Conservation (phyloP, 2,797 vertebrate species). For the Acanthopagrus latus region DNA sequence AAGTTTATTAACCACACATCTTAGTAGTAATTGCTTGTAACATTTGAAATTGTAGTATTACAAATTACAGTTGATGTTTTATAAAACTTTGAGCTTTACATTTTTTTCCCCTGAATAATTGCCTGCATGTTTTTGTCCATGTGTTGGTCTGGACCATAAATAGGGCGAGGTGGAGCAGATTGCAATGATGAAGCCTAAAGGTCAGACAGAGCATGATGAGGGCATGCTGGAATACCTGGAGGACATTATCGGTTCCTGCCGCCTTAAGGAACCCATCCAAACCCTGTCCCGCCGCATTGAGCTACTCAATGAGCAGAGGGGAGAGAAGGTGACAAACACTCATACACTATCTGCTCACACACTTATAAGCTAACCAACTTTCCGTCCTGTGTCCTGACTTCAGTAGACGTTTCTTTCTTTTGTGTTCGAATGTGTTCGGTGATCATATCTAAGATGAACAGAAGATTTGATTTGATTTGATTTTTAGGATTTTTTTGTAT, state of each 20-base stretch:
- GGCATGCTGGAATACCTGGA: constrained; percentile 99
- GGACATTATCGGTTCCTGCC: constrained; percentile 95
- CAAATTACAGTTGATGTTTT: not conserved
- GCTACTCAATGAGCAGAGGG: constrained; percentile 93
- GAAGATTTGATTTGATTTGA: not conserved
- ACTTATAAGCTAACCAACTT: constrained; percentile 18
- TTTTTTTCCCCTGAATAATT: constrained; percentile 25
- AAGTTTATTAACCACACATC: not conserved
- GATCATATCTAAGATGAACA: not conserved
- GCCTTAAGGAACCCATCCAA: constrained; percentile 94
- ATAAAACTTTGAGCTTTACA: not conserved
- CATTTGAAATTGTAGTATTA: no score
- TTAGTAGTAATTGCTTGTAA: constrained; percentile 7
- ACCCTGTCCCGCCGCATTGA: constrained; percentile 90
- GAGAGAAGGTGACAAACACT: constrained; percentile 90
- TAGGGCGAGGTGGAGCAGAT: constrained; percentile 99
- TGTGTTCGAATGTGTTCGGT: constrained; percentile 6
- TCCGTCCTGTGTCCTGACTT: constrained; percentile 28
- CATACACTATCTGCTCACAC: constrained; percentile 43
- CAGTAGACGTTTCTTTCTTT: not conserved
- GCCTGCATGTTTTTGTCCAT: constrained; percentile 41
- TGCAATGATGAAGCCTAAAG: constrained; percentile 98
- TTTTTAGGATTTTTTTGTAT: not conserved
- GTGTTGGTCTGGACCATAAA: constrained; percentile 43
- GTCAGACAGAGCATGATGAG: constrained; percentile 95